These are phyloP conservation scores for Chelidonichthys spinosus DNA, from an alignment of 2,797 vertebrate genomes.

Conservation along the genomic window DNA sequence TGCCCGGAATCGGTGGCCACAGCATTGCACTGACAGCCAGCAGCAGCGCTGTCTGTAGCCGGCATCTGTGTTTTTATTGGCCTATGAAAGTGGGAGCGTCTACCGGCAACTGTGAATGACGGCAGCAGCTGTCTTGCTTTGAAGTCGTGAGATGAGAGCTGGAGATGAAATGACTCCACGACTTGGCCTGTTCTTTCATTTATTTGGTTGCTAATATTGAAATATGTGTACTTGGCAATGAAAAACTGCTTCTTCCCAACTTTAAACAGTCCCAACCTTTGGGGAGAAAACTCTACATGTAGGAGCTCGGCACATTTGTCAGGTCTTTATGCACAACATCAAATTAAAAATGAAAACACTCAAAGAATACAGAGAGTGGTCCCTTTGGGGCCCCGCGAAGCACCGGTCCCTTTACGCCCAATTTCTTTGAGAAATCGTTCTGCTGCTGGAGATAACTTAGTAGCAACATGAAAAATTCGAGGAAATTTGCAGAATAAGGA, in stretches of 20 bases:
- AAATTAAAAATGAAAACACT: slow-evolving; percentile 45
- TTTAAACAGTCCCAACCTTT: slow-evolving; percentile 7
- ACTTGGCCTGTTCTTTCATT: slow-evolving; percentile 18
- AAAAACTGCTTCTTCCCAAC: slow-evolving; percentile 18
- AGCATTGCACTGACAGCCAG: slow-evolving; percentile 37
- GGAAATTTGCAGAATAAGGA: slow-evolving; percentile 57
- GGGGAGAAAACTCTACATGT: slow-evolving; percentile 20
- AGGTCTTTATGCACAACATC: slow-evolving; percentile 36
- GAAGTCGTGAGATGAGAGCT: slow-evolving; percentile 56
- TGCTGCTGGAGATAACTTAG: slow-evolving; percentile 34
- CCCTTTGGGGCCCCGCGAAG: slow-evolving; percentile 21
- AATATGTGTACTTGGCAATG: background rate
- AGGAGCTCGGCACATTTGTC: slow-evolving; percentile 30
- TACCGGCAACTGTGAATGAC: slow-evolving; percentile 50
- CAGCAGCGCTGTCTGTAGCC: slow-evolving; percentile 25
- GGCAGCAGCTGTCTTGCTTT: slow-evolving; percentile 49
- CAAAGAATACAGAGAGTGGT: slow-evolving; percentile 34
- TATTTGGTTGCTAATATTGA: slow-evolving; percentile 22
- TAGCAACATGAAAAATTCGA: slow-evolving; percentile 32
- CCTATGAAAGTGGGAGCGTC: slow-evolving; percentile 65
- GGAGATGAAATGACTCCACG: slow-evolving; percentile 43
- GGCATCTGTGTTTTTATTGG: slow-evolving; percentile 64
- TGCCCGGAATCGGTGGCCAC: slow-evolving; percentile 14
- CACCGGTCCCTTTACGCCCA: slow-evolving; percentile 22
- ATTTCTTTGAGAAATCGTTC: slow-evolving; percentile 49